phyloP scores from a whole-genome alignment of 2,888 invertebrate genomes.

The Phyto melanocephala region DNA sequence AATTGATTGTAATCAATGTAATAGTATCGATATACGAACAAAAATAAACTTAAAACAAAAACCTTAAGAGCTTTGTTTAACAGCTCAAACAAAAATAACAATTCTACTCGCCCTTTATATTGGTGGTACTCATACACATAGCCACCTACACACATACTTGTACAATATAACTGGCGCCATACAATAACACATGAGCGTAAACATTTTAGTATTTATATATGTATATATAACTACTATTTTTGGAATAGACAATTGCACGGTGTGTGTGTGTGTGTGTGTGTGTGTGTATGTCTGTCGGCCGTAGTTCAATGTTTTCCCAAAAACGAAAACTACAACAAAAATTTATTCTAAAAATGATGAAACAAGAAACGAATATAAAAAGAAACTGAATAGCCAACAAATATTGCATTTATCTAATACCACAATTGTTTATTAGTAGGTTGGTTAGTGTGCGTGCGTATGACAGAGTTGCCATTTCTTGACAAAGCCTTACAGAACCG shows the following conservation, averaged over 20 bases:
- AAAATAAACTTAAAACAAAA: neutral
- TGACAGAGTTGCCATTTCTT: slow-evolving; percentile 17
- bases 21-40: slow-evolving; percentile 30
- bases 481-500: neutral
- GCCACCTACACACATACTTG: slow-evolving; percentile 14
- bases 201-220: neutral
- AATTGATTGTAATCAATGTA: slow-evolving; percentile 18
- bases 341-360: neutral
- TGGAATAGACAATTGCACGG: slow-evolving; percentile 7
- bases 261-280: too few species aligned
- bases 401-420: slow-evolving; percentile 30
- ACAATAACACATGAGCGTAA: slow-evolving; percentile 17
- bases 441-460: neutral
- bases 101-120: neutral
- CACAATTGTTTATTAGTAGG: too few species aligned
- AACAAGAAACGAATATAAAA: neutral
- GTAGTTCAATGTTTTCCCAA: neutral
- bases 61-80: too few species aligned
- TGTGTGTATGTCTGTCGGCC: slow-evolving; percentile 33
- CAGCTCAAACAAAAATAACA: neutral
- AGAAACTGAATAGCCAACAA: slow-evolving; percentile 20
- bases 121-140: slow-evolving; percentile 3
- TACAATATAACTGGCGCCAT: neutral
- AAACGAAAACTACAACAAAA: neutral
- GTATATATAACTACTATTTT: too few species aligned